Base-by-base conservation (phyloP, 2,797 vertebrate species). In the Botia almorhae region DNA sequence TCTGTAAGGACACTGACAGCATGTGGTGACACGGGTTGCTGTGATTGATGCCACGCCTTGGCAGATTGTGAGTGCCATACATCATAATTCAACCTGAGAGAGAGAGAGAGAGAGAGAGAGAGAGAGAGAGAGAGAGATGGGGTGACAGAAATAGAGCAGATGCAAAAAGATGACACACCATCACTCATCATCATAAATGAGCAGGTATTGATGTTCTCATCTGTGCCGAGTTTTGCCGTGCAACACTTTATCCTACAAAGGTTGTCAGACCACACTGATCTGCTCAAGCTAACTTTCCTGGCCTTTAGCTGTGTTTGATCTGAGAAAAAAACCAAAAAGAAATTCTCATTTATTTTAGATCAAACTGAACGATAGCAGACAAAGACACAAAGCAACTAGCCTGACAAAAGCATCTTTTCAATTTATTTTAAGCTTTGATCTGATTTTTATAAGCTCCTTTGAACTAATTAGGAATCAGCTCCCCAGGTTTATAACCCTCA, bases 11-110 rank as follows among this genome's bases (percentile, higher is more conserved):
- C 68, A 65, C 19, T 71, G 77, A 70, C 58, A 67, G 50, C 61
- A 26, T 56, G 55, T 60, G 17, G 77, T 80, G 78, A 69, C 78
- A 61, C 23, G 21, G 14, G 68, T 21, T 83, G 75, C 21, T 29
- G 68, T 76, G 73, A 83, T 83, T 80, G 74, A 83, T 83, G 64
- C 73, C 39, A 43, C 8, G 8, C 39, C 39, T 43, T 43, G 69
- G 80, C 73, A 70, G 63, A 73, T 76, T 55, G 36, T 69, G 46
- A 80, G 77, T 60, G 69, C 60, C 76, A 82, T 83, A 68, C 64
- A 85, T 85, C 82, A 83, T 72, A 68, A 81, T 83, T 80, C 68
- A 80, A 69, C 51, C 67, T 68, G 12, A 60, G 48, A 64, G 48
- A 61, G 23, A 29, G 13, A 61, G 58, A 61, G 58, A 61, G 21